Evolutionary conservation across 2,888 invertebrate species (phyloP).

Genomic region (Tridacna crocea): DNA sequence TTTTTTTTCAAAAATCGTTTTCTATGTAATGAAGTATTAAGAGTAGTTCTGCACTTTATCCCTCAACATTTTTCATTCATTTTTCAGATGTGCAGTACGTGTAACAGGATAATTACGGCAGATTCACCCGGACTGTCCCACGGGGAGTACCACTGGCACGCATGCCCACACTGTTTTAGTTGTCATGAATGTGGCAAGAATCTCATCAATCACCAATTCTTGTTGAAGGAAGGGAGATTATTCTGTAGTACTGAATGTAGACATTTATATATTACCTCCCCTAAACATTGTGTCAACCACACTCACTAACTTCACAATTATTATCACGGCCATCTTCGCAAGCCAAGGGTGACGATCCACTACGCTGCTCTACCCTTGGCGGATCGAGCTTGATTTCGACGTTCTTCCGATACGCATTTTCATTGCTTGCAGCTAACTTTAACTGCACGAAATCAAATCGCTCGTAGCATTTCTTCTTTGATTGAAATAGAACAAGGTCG

Average conservation of each 20-base stretch:
- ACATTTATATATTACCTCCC: constrained; percentile 50
- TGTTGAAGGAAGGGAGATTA: constrained; percentile 74
- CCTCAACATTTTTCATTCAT: background rate
- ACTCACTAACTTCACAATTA: background rate
- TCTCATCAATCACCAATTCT: constrained; percentile 77
- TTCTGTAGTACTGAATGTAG: constrained; percentile 76
- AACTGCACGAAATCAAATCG: too few relatives aligned
- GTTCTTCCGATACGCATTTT: too few relatives aligned
- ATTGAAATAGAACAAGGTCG: too few relatives aligned
- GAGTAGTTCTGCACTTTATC: too few relatives aligned
- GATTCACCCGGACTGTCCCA: constrained; percentile 79
- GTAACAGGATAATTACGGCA: constrained; percentile 75
- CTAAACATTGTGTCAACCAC: constrained; percentile 13
- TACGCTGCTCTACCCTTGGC: too few relatives aligned
- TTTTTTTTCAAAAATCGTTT: too few relatives aligned
- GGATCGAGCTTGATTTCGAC: too few relatives aligned
- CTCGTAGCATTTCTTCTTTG: too few relatives aligned
- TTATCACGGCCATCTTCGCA: too few relatives aligned
- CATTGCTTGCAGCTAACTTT: too few relatives aligned
- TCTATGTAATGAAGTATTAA: too few relatives aligned
- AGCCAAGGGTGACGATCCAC: too few relatives aligned
- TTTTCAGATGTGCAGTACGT: constrained; percentile 75
- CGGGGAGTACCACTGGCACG: constrained; percentile 78
- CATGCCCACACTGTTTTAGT: constrained; percentile 80
- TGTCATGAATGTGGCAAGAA: constrained; percentile 74